Evolutionary conservation across 23 tunicate species (phyloP).

Genomic region (Styela clava): DNA sequence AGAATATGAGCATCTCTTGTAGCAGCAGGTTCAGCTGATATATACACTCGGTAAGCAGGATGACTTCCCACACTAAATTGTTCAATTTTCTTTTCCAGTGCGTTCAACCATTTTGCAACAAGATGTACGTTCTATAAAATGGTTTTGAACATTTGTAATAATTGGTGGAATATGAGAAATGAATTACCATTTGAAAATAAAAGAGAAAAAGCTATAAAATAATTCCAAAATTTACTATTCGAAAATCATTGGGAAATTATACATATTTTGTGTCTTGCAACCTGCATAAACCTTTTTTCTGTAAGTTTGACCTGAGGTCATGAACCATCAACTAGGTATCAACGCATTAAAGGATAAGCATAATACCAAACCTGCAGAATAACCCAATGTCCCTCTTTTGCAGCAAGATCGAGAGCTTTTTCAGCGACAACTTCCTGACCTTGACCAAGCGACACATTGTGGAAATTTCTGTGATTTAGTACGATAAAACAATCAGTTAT

Average conservation of each 20-base stretch:
- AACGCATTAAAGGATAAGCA: too few relatives aligned
- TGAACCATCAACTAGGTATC: too few relatives aligned
- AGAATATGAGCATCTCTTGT: constrained; percentile 93
- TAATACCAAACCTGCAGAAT: constrained; percentile 83
- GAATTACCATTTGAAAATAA: too few relatives aligned
- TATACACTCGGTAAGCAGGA: constrained; percentile 65
- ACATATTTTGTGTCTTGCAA: too few relatives aligned
- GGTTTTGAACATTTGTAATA: background rate
- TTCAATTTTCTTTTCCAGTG: constrained; percentile 93
- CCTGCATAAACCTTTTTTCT: too few relatives aligned
- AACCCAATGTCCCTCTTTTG: constrained; percentile 98
- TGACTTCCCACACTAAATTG: constrained; percentile 85
- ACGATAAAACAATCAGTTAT: background rate
- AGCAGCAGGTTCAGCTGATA: constrained; percentile 98
- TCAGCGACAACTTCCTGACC: constrained; percentile 99
- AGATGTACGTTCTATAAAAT: constrained; percentile 88
- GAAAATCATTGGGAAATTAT: too few relatives aligned
- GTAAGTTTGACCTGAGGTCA: too few relatives aligned
- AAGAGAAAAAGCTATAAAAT: too few relatives aligned
- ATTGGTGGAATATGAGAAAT: background rate
- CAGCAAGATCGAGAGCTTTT: constrained; percentile 94
- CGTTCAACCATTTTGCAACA: constrained; percentile 93
- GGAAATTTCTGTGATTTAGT: constrained; percentile 75
- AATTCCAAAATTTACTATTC: background rate
- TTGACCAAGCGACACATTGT: constrained; percentile 98